phyloP scores from a whole-genome alignment of 2,113 vertebrate species.

The Dipodomys ordii region DNA sequence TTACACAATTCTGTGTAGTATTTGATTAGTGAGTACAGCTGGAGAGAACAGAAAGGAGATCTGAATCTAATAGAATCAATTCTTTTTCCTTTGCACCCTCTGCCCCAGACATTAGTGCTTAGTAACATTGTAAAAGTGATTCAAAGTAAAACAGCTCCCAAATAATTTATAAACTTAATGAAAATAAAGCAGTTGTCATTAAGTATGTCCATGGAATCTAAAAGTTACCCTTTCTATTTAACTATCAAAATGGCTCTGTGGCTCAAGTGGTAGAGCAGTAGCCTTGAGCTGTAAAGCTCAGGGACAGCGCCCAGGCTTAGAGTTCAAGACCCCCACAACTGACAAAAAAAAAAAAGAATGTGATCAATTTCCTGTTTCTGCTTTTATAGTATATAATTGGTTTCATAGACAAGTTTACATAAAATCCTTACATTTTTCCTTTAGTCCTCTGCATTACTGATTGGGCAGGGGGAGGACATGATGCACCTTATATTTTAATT shows the following conservation, averaged over 20 bases:
- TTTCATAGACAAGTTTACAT: slow-evolving; percentile 6
- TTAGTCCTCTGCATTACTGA: background rate
- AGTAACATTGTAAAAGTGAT: background rate
- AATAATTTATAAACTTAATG: slow-evolving; percentile 25
- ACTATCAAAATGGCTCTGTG: background rate
- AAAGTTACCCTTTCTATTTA: background rate
- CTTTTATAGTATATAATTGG: background rate
- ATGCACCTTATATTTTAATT: slow-evolving; percentile 41
- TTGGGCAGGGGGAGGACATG: background rate
- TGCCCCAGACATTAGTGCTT: no score
- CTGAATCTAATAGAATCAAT: background rate
- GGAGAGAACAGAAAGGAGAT: background rate
- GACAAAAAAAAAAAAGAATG: no score
- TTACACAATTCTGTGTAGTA: background rate
- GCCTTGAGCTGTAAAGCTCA: no score
- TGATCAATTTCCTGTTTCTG: background rate
- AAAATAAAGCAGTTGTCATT: background rate
- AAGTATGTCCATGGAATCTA: background rate
- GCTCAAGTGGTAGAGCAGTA: no score
- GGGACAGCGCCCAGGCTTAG: no score
- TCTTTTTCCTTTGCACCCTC: no score
- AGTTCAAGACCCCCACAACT: no score
- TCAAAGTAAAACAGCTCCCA: background rate
- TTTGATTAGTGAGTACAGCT: background rate
- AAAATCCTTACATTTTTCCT: background rate